Evolutionary conservation across 2,797 vertebrate species (phyloP).

Genomic region (Vireo griseus): DNA sequence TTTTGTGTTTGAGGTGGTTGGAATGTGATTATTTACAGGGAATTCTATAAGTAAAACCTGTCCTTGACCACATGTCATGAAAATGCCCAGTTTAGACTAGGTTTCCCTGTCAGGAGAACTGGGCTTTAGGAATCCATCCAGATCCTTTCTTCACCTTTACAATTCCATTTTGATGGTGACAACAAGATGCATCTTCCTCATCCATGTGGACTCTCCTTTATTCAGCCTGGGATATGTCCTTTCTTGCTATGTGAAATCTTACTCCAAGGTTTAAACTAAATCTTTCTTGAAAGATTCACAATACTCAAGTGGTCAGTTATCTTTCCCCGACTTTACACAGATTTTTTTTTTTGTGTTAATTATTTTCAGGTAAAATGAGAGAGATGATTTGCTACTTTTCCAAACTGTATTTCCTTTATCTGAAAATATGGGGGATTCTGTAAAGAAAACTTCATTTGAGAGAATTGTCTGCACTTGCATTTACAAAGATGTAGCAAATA

Average conservation of each 20-base stretch:
- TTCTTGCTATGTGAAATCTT: not conserved
- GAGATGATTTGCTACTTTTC: not conserved
- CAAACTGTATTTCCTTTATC: not conserved
- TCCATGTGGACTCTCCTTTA: not conserved
- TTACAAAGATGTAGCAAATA: not conserved
- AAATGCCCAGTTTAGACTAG: not conserved
- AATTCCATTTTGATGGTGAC: not conserved
- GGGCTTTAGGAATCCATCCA: not conserved
- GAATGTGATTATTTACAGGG: not conserved
- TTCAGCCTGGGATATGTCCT: not conserved
- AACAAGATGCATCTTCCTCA: fast-evolving
- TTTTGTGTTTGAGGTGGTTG: not conserved
- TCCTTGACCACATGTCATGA: not conserved
- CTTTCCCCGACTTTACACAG: not conserved
- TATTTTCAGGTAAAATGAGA: not conserved
- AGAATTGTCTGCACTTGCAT: not conserved
- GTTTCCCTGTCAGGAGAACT: not conserved
- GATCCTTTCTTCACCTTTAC: not conserved
- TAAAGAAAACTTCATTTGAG: not conserved
- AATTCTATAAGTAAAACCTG: not conserved
- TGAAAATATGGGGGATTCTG: not conserved
- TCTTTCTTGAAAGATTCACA: not conserved
- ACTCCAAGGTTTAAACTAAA: not conserved
- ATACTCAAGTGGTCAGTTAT: not conserved
- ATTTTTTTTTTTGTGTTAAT: not conserved